Evolutionary conservation across 2,888 invertebrate genomes (phyloP).

Genomic region (Cancer borealis): DNA sequence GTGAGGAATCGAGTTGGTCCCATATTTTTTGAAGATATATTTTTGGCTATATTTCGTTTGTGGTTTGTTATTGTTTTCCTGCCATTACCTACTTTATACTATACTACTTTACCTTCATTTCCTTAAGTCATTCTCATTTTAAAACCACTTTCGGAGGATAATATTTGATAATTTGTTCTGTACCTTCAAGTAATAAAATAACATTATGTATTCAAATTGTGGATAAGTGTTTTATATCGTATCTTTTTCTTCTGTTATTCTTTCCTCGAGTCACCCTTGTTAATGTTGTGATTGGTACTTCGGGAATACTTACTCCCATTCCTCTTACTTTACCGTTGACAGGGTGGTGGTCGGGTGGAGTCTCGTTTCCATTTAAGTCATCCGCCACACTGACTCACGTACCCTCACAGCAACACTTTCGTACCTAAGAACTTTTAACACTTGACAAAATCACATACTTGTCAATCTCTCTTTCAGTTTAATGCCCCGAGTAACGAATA

Average conservation of each 20-base stretch:
- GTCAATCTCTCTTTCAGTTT: not conserved
- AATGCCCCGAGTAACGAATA: not conserved
- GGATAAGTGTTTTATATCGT: not conserved
- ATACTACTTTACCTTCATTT: no score
- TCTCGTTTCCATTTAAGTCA: not conserved
- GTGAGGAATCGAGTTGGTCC: no score
- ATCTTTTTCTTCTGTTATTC: not conserved
- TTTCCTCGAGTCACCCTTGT: not conserved
- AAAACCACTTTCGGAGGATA: not conserved
- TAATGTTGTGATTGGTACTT: not conserved
- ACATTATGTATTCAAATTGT: not conserved
- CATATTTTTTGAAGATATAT: no score
- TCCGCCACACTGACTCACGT: not conserved
- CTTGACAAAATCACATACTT: slow-evolving; percentile 3
- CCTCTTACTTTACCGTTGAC: not conserved
- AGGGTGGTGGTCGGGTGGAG: not conserved
- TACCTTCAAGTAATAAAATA: not conserved
- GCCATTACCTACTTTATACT: no score
- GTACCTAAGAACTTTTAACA: not conserved
- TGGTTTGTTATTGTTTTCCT: no score
- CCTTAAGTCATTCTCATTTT: not conserved
- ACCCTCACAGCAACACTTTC: not conserved
- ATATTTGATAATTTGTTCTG: not conserved
- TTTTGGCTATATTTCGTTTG: no score
- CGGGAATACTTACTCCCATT: not conserved